Base-by-base conservation (phyloP, 1,140 invertebrate genomes). In the Drosophila mojavensis region DNA sequence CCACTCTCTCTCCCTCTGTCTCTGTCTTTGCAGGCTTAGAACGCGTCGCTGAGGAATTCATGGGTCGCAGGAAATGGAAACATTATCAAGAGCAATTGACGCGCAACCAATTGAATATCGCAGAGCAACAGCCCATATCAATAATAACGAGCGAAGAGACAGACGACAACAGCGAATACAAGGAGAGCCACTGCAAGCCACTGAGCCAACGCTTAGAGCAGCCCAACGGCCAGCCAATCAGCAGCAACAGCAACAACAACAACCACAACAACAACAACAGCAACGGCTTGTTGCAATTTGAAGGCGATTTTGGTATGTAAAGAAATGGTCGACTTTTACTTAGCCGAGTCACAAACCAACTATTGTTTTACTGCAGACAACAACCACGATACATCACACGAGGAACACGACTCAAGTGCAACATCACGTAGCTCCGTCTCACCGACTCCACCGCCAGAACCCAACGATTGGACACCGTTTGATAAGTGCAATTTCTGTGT, bases 11-110 rank as follows among this genome's bases (percentile, higher is more conserved):
- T 60, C 3, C 39, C 11, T 43, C 28, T 1, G 58, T 59, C 3
- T 43, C 11, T 43, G 33, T 9, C 15, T 15, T 66, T 62, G 33
- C 93, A 98, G 97, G 97, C 95, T 94, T 98, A 95, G 97, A 98
- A 96, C 95, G 97, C 94, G 96, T 98, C 94, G 97, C 97, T 94
- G 97, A 98, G 94, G 97, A 98, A 95, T 96, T 98, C 94, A 97
- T 97, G 96, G 97, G 97, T 94, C 95, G 96, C 95, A 96, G 96
- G 95, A 97, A 95, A 97, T 97, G 97, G 96, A 97, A 96, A 95
- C 95, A 96, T 94, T 97, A 96, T 93, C 97, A 96, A 95, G 96
- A 96, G 94, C 95, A 94, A 93, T 94, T 96, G 76, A 90, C 86
- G 80, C 77, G 86, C 85, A 89, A 75, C 77, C 91, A 91, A 69